These are phyloP conservation scores for Ctenicera cuprea DNA, from an alignment of 2,888 invertebrate species.

Conservation along the genomic window DNA sequence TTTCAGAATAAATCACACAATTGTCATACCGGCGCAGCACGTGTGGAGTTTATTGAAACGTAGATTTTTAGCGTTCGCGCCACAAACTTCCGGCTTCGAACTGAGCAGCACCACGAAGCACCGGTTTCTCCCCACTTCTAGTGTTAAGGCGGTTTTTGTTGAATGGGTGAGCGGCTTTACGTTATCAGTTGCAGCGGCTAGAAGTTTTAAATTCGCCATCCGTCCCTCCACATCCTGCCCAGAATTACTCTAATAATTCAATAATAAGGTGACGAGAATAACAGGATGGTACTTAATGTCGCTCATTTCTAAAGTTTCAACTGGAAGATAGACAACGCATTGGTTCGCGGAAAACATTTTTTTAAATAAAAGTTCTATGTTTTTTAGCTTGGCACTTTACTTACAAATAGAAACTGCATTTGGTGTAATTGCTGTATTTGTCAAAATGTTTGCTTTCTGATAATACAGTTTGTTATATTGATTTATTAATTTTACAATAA, in stretches of 20 bases:
- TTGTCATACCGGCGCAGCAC: slow-evolving; percentile 13
- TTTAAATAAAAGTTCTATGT: no score
- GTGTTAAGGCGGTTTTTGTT: slow-evolving; percentile 1
- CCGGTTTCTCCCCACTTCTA: slow-evolving; percentile 35
- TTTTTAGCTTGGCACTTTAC: no score
- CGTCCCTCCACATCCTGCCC: slow-evolving; percentile 51
- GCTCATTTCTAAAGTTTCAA: slow-evolving; percentile 34
- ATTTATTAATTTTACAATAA: no score
- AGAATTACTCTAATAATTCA: slow-evolving; percentile 47
- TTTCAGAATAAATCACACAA: not conserved
- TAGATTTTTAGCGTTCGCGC: slow-evolving; percentile 32
- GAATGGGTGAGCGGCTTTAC: slow-evolving; percentile 27
- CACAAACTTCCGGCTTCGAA: slow-evolving; percentile 35
- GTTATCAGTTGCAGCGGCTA: slow-evolving; percentile 24
- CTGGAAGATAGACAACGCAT: not conserved
- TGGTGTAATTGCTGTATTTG: no score
- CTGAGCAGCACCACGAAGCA: slow-evolving; percentile 28
- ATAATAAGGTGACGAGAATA: slow-evolving; percentile 45
- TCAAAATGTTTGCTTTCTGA: no score
- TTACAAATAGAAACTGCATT: no score
- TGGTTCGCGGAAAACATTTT: not conserved
- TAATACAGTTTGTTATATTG: no score
- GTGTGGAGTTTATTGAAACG: slow-evolving; percentile 8
- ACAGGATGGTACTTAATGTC: slow-evolving; percentile 50
- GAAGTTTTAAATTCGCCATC: slow-evolving; percentile 43